phyloP scores from a whole-genome alignment of 2,113 vertebrate genomes.

The Haemorhous mexicanus region DNA sequence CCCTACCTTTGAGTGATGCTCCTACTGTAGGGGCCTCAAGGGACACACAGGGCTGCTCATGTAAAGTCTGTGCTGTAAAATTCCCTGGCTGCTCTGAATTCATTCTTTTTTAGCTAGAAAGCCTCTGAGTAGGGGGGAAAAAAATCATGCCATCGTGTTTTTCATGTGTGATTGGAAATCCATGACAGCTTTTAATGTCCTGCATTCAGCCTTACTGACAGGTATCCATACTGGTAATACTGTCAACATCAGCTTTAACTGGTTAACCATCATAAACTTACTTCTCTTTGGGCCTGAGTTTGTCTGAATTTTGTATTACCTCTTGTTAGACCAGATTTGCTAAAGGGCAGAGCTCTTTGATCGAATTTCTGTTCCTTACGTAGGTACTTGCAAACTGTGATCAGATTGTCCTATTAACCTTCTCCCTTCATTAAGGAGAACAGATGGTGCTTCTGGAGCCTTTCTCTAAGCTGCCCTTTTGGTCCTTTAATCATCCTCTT shows the following conservation, averaged over 20 bases:
- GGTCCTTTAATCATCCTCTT: conserved; percentile 24
- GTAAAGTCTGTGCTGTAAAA: background rate
- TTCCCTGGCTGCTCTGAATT: background rate
- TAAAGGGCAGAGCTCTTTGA: conserved; percentile 19
- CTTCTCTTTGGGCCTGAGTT: background rate
- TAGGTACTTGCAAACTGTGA: conserved; percentile 35
- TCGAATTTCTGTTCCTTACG: background rate
- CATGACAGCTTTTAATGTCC: background rate
- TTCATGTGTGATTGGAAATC: background rate
- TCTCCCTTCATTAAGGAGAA: conserved; percentile 22
- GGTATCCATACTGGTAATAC: background rate
- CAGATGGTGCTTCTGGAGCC: conserved; percentile 50
- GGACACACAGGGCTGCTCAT: background rate
- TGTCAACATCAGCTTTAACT: background rate
- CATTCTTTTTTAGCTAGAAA: background rate
- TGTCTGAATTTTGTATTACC: background rate
- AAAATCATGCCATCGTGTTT: background rate
- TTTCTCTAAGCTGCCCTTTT: conserved; percentile 22
- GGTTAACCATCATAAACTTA: background rate
- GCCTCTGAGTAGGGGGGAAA: background rate
- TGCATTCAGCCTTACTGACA: background rate
- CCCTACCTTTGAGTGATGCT: background rate
- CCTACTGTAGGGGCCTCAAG: background rate
- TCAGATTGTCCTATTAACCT: conserved; percentile 57
- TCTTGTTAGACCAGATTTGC: background rate